Conservation (phyloP, 2,797 vertebrate species). For the Amniataba percoides region DNA sequence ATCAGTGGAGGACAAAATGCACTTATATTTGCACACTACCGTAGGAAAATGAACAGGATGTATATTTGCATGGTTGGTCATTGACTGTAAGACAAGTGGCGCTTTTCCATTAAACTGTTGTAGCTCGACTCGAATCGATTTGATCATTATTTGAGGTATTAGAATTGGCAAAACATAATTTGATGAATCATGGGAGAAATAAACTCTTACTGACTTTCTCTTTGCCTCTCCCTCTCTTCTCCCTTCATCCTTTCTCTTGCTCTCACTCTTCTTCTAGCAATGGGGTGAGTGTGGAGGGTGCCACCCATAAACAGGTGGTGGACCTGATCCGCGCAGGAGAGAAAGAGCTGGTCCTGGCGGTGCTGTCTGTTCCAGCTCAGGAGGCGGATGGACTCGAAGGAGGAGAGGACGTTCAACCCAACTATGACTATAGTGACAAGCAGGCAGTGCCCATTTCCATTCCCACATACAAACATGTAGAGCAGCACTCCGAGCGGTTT, state of each 20-base stretch:
- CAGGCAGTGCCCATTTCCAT: constrained; percentile 97
- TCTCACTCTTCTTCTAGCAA: constrained; percentile 83
- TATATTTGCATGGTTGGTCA: neutral
- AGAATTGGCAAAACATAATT: neutral
- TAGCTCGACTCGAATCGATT: too few relatives aligned
- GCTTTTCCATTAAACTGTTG: too few relatives aligned
- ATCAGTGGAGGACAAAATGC: constrained; percentile 39
- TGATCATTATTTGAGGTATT: neutral
- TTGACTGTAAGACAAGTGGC: too few relatives aligned
- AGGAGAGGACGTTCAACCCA: constrained; percentile 91
- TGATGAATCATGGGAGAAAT: neutral
- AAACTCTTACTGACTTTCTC: neutral
- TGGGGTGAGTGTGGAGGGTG: constrained; percentile 95
- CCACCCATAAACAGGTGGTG: constrained; percentile 98
- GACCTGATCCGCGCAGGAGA: constrained; percentile 97
- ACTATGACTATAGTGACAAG: constrained; percentile 97
- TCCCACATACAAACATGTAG: constrained; percentile 97
- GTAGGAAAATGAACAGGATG: neutral
- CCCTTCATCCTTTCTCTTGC: neutral
- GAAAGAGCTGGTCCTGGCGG: constrained; percentile 94
- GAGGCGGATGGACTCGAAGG: constrained; percentile 94
- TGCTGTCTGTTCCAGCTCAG: constrained; percentile 93
- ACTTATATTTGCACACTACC: neutral
- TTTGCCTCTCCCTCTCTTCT: neutral
- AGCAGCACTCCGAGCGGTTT: constrained; percentile 96